Conservation (phyloP, 2,113 vertebrate genomes). For the Pao palembangensis region DNA sequence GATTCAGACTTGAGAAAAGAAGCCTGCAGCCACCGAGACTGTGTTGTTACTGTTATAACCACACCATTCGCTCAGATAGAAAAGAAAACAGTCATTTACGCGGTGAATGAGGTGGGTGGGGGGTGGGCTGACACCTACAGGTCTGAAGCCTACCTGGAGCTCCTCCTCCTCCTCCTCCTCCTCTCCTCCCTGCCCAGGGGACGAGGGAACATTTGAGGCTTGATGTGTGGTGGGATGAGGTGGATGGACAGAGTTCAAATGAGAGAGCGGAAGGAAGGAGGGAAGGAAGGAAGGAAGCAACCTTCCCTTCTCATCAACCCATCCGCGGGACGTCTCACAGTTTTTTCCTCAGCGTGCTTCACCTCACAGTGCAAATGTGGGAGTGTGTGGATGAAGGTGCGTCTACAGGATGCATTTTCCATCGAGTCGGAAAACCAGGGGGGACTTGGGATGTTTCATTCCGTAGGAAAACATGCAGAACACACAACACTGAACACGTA, state of each 20-base stretch:
- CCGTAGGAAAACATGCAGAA: conserved; percentile 80
- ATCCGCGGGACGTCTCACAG: conserved; percentile 37
- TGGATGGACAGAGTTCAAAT: conserved; percentile 12
- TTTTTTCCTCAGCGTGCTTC: conserved; percentile 69
- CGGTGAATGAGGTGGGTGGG: conserved; percentile 19
- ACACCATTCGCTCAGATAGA: no score
- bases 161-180: conserved; percentile 25
- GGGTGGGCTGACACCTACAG: conserved; percentile 6
- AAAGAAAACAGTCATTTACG: background rate
- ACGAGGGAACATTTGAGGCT: background rate
- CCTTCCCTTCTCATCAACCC: conserved; percentile 37
- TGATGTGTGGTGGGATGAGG: background rate
- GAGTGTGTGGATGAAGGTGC: conserved; percentile 10
- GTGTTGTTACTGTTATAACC: no score
- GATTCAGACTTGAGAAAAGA: no score
- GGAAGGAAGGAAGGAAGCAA: background rate
- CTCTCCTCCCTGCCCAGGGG: conserved; percentile 38
- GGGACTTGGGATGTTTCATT: conserved; percentile 74
- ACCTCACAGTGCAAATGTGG: conserved; percentile 52
- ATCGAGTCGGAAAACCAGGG: conserved; percentile 58
- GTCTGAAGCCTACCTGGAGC: conserved; percentile 25
- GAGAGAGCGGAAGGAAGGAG: background rate
- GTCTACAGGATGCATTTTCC: conserved; percentile 21
- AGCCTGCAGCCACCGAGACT: no score
- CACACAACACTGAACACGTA: conserved; percentile 80